phyloP scores from a whole-genome alignment of 2,797 vertebrate species.

The Epinephelus coioides region DNA sequence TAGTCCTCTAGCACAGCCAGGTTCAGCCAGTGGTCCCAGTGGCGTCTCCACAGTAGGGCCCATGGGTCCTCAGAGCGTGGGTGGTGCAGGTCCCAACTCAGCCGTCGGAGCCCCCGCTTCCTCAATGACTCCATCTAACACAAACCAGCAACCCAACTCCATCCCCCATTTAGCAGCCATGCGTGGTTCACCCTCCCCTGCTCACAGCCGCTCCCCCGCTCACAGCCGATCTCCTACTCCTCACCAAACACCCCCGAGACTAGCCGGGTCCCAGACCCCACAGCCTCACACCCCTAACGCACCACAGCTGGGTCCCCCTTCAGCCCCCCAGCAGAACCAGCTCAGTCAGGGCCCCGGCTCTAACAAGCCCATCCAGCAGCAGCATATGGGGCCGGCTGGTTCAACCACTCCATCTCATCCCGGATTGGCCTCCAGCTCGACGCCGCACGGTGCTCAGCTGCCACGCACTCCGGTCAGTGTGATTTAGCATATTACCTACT shows the following conservation, averaged over 20 bases:
- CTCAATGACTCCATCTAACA: constrained; percentile 76
- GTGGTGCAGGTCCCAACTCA: constrained; percentile 69
- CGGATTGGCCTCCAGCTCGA: constrained; percentile 85
- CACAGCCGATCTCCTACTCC: constrained; percentile 90
- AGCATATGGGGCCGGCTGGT: constrained; percentile 82
- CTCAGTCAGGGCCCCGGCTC: constrained; percentile 81
- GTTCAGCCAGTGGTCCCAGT: constrained; percentile 76
- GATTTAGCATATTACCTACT: background rate
- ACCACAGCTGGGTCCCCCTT: constrained; percentile 81
- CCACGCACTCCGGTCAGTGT: constrained; percentile 95
- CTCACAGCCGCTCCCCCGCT: constrained; percentile 88
- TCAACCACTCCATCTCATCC: constrained; percentile 84
- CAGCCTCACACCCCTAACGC: constrained; percentile 94
- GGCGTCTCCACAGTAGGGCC: constrained; percentile 82
- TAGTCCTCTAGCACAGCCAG: constrained; percentile 91
- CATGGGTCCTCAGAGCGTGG: constrained; percentile 81
- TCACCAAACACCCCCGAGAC: constrained; percentile 93
- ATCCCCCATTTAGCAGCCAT: constrained; percentile 89
- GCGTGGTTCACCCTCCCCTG: constrained; percentile 96
- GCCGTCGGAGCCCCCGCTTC: constrained; percentile 66
- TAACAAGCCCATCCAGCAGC: constrained; percentile 87
- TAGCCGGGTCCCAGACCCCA: constrained; percentile 90
- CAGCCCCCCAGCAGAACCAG: constrained; percentile 82
- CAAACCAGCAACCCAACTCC: constrained; percentile 89
- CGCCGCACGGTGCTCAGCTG: constrained; percentile 88